phyloP scores from a whole-genome alignment of 2,797 vertebrate species.

The Holocentrus rufus region DNA sequence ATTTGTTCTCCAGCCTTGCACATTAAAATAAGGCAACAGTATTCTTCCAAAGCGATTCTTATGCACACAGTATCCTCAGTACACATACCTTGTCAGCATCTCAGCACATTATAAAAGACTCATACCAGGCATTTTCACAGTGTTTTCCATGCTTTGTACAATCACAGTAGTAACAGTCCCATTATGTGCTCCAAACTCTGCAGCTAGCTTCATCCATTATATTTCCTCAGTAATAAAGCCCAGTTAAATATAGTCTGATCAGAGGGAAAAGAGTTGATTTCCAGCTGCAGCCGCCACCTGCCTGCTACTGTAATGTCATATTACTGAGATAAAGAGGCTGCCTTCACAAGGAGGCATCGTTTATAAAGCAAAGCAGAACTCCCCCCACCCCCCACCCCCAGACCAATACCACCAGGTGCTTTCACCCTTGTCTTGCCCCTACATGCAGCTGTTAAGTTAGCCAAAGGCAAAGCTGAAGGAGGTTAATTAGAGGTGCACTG shows the following conservation, averaged over 20 bases:
- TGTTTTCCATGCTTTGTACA: neutral
- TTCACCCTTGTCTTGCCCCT: neutral
- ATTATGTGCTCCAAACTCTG: neutral
- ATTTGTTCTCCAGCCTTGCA: neutral
- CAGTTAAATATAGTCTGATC: slow-evolving; percentile 31
- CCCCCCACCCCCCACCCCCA: slow-evolving; percentile 17
- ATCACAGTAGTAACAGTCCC: slow-evolving; percentile 4
- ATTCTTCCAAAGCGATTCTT: neutral
- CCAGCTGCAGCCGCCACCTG: slow-evolving; percentile 27
- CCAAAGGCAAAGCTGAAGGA: slow-evolving; percentile 34
- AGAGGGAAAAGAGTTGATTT: neutral
- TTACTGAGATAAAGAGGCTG: slow-evolving; percentile 29
- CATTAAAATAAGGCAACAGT: neutral
- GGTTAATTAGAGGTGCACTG: slow-evolving; percentile 34
- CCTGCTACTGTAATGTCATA: slow-evolving; percentile 6
- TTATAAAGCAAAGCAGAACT: slow-evolving; percentile 10
- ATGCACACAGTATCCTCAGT: neutral
- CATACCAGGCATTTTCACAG: neutral
- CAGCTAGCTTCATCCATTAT: slow-evolving; percentile 13
- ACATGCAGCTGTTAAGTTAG: neutral
- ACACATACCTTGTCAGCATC: neutral
- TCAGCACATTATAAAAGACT: neutral
- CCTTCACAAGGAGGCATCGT: neutral
- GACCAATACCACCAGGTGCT: slow-evolving; percentile 15
- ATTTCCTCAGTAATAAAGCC: slow-evolving; percentile 16